Evolutionary conservation across 2,113 vertebrate species (phyloP).

Genomic region (Carlito syrichta): DNA sequence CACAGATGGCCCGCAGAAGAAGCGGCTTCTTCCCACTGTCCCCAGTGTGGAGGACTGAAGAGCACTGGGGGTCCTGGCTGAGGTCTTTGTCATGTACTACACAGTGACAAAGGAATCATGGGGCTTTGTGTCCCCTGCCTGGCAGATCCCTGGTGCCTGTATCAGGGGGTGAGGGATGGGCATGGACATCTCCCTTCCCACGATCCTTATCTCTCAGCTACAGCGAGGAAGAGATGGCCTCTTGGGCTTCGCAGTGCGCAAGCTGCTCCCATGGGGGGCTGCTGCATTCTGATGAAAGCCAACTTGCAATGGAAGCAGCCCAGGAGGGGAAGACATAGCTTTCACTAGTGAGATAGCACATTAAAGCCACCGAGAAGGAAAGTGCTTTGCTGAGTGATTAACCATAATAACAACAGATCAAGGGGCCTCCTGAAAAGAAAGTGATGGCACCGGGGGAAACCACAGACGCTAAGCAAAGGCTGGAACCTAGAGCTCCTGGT

Average conservation of each 20-base stretch:
- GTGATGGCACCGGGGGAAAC: not conserved
- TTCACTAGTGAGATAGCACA: conserved; percentile 19
- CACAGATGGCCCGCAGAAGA: not conserved
- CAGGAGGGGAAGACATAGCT: conserved; percentile 43
- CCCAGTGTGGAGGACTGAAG: not conserved
- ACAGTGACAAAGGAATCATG: conserved; percentile 75
- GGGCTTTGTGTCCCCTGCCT: not conserved
- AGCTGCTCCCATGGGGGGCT: conserved; percentile 61
- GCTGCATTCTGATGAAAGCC: conserved; percentile 56
- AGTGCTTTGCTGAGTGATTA: conserved; percentile 76
- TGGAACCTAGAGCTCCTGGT: not conserved
- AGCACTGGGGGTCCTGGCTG: conserved; percentile 33
- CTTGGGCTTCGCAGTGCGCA: conserved; percentile 9
- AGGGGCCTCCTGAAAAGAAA: conserved; percentile 65
- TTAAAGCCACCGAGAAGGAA: conserved; percentile 10
- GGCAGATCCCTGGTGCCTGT: conserved; percentile 16
- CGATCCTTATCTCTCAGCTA: conserved; percentile 29
- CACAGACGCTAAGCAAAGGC: not conserved
- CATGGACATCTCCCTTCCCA: conserved; percentile 48
- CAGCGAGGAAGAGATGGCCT: not conserved
- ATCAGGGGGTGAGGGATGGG: conserved; percentile 43
- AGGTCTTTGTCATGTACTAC: conserved; percentile 72
- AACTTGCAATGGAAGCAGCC: conserved; percentile 43
- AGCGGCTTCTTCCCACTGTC: conserved; percentile 53
- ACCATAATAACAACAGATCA: conserved; percentile 73